Evolutionary conservation across 2,113 vertebrate genomes (phyloP), one percentile per base, ranked within the genome.

Genomic region (Otocyon megalotis): DNA sequence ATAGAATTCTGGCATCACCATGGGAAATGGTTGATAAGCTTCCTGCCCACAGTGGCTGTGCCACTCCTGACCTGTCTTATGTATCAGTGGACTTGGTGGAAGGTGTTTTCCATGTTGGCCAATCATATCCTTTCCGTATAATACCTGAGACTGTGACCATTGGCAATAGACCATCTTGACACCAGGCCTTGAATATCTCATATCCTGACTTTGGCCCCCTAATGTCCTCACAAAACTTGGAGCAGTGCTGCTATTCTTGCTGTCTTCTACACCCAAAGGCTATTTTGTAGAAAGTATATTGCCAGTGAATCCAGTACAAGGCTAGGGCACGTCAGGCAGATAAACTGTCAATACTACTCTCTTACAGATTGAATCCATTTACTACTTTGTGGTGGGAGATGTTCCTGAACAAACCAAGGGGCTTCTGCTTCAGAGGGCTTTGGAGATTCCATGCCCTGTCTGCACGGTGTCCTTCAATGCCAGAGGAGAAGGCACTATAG

Each of bases 381-480:
- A 99, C 97, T 98, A 99, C 97, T 99, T 99, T 97, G 96, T 95
- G 94, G 98, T 98, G 89, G 99, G 99, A 11, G 98, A 99, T 79
- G 2, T 99, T 97, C 90, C 98, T 16, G 97, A 93, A 32, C 95
- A 97, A 17, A 91, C 97, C 84, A 98, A 98, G 95, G 89, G 98
- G 17, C 95, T 98, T 28, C 98, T 99, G 28, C 88, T 98, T 26
- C 93, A 98, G 80, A 97, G 95, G 56, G 58, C 97, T 97, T 93
- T 97, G 93, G 69, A 95, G 69, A 97, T 95, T 10, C 92, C 93
- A 0, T 97, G 90, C 81, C 99, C 98, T 58, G 63, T 99, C 94
- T 98, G 99, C 91, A 96, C 92, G 0, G 98, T 99, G 63, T 99
- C 99, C 96, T 99, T 99, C 98, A 99, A 99, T n/a, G 98, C 99